These are phyloP conservation scores for Sicus ferrugineus DNA, from an alignment of 2,888 invertebrate species.

Conservation along the genomic window DNA sequence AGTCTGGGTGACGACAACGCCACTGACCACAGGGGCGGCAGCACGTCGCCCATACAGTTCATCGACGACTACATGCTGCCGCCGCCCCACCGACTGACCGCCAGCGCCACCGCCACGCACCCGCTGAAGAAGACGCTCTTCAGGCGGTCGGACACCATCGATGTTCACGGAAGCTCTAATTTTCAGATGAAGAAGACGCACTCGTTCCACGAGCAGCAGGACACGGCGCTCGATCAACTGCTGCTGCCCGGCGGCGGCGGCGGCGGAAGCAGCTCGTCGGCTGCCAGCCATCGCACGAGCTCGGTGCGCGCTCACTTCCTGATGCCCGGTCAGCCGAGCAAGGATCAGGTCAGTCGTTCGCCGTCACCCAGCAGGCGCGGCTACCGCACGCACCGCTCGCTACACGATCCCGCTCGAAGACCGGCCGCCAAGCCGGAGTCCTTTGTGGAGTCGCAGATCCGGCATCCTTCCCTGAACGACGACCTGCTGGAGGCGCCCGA, in stretches of 20 bases:
- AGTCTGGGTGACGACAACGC: slow-evolving; percentile 58
- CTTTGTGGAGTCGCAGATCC: slow-evolving; percentile 57
- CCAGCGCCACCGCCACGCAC: slow-evolving; percentile 50
- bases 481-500: slow-evolving; percentile 59
- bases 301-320: slow-evolving; percentile 62
- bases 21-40: slow-evolving; percentile 48
- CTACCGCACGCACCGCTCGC: slow-evolving; percentile 63
- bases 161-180: slow-evolving; percentile 63
- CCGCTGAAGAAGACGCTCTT: slow-evolving; percentile 62
- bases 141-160: slow-evolving; percentile 64
- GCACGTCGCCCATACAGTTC: slow-evolving; percentile 50
- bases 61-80: slow-evolving; percentile 50
- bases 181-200: slow-evolving; percentile 65
- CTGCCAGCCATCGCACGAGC: slow-evolving; percentile 60
- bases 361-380: slow-evolving; percentile 63
- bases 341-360: slow-evolving; percentile 60
- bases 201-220: slow-evolving; percentile 65
- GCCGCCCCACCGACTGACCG: slow-evolving; percentile 44
- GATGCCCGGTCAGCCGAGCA: slow-evolving; percentile 58
- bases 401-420: slow-evolving; percentile 59
- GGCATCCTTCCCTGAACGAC: slow-evolving; percentile 64
- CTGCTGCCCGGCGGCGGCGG: slow-evolving; percentile 49
- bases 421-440: slow-evolving; percentile 57
- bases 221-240: slow-evolving; percentile 59
- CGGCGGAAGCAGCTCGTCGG: too few relatives aligned